Base-by-base conservation (phyloP, 2,113 vertebrate species). In the Calidris pygmaea region DNA sequence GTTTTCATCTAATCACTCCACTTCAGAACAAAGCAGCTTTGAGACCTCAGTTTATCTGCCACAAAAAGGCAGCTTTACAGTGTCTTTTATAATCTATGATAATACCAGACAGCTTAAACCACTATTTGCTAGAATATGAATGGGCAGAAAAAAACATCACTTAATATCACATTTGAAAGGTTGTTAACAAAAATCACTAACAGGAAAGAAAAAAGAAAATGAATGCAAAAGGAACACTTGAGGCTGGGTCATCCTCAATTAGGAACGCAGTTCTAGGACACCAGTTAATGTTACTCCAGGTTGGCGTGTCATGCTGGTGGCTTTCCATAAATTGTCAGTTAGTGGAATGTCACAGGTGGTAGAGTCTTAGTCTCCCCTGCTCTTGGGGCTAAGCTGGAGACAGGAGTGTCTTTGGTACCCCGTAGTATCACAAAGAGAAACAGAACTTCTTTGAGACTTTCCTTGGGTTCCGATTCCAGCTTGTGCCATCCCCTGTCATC, bases 131-230 rank as follows among this genome's bases (percentile, higher is more conserved):
- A 70, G 39, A 76, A 83, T 14, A 72, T 0, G 4, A 75, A 75
- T 39, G 43, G 14, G 45, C 22, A 53, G 27, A 1, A 66, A 77
- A 85, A 34, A 24, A 0, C 1, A 50, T 14, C 34, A 30, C 14
- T 78, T 68, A 68, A 8, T 39, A 73, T 5, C 5, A 27, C 21
- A 32, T 78, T 75, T 72, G 32, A 72, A 85, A 78, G 7, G 5
- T 10, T 82, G 32, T 22, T 67, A 56, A 48, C 9, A 45, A 70
- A 94, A 90, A 59, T 6, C 21, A 73, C 32, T 52, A 68, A 53
- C 0, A 2, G 8, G 14, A 10, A 14, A 5, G 10, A 14, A 24
- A 37, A 18, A 13, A 32, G 13, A 21, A 7, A 12, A 22, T 14
- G 11, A 24, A 19, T 6, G 35, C 14, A 14, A 29, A 27, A 34